Base-by-base conservation (phyloP, 2,797 vertebrate genomes). In the Melanotaenia nigrans region DNA sequence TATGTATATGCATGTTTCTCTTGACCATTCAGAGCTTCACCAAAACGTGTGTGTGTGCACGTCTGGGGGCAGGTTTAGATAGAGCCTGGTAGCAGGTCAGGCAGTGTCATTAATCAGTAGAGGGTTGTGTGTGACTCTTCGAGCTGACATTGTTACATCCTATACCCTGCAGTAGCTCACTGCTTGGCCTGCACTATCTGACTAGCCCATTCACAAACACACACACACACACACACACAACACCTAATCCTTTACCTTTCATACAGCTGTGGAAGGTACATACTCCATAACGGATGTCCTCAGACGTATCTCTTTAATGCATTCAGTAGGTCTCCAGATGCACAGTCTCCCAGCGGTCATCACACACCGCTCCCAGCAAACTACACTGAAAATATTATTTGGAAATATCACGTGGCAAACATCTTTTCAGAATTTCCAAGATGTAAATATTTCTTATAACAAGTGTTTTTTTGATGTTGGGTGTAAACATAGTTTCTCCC, bases 91-190 rank as follows among this genome's bases (percentile, higher is more conserved):
- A 91, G 95, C 94, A 95, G 95, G 95, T 95, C 95, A 91, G 94
- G 94, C 96, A 95, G 94, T 92, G 92, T 95, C 96, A 97, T 98
- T 97, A 97, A 97, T 97, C 97, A 97, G 96, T 87, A 53, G 64
- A 85, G 71, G 82, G 76, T 79, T 89, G 82, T 89, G 83, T 92
- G 86, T 90, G 87, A 88, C 95, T 96, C 95, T 96, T 92, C 94
- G 94, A 94, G 96, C 95, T 97, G 96, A 97, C 96, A 96, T 97
- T 95, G 96, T 97, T 97, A 96, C 96, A 97, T 95, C 96, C 94
- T 95, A 95, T 94, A 92, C 94, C 93, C 95, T 93, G 96, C 95
- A 96, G 95, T 95, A 96, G 96, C 94, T 96, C 96, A 96, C 93
- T 92, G 93, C 93, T 92, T 67, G 81, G 93, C 93, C 94, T 85